A percentile compares a stretch with the other conserved stretches of the same genome.
phyloP scores from a whole-genome alignment of 2,797 vertebrate genomes.

The Platalea minor region DNA sequence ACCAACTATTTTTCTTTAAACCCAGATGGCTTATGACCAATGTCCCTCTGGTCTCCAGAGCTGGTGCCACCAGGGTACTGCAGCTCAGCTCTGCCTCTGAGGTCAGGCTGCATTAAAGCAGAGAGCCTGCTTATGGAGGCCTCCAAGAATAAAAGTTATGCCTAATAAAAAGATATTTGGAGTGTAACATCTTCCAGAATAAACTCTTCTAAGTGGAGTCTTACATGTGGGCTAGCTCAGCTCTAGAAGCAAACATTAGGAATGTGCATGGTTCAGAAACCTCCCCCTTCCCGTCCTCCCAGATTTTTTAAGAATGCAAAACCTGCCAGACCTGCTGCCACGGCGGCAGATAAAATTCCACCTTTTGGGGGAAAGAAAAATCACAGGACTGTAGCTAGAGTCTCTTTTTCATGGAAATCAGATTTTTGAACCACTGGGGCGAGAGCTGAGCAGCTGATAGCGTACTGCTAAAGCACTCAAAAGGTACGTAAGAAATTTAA shows the following conservation, averaged over 20 bases:
- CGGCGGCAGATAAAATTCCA: background rate
- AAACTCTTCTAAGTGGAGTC: background rate
- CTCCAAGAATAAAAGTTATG: background rate
- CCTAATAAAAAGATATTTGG: background rate
- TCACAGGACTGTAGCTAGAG: background rate
- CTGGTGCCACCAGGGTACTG: background rate
- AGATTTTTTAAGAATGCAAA: background rate
- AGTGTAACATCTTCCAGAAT: background rate
- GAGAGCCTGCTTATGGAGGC: rapidly evolving
- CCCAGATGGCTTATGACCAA: rapidly evolving
- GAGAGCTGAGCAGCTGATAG: background rate
- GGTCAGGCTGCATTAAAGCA: background rate
- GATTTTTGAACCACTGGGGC: background rate
- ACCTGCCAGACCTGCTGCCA: background rate
- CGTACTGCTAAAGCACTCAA: background rate
- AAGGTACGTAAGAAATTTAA: background rate
- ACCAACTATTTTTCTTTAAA: background rate
- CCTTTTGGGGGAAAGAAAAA: background rate
- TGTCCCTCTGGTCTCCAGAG: background rate
- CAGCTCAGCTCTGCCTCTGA: background rate
- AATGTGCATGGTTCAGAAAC: background rate
- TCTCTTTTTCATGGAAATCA: background rate
- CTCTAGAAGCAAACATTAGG: background rate
- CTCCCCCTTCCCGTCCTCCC: background rate
- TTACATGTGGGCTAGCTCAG: background rate